These are phyloP conservation scores for Drosophila kikkawai DNA, from an alignment of 1,140 invertebrate genomes.

Conservation along the genomic window DNA sequence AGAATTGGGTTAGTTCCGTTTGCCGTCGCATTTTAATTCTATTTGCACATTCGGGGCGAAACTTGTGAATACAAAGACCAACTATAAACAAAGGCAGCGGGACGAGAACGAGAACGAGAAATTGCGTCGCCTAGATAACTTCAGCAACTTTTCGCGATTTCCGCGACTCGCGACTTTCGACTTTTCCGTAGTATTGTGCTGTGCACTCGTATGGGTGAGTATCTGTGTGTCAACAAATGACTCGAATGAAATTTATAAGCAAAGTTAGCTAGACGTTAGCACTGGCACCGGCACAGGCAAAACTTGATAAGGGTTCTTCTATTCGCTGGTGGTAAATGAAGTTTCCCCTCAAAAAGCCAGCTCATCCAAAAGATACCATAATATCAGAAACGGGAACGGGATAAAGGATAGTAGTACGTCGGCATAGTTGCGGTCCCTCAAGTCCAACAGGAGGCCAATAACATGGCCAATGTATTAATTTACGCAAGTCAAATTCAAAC, in stretches of 20 bases:
- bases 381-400: background rate
- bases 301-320: conserved; percentile 48
- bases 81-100: conserved; percentile 62
- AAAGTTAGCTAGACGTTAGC: conserved; percentile 64
- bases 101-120: conserved; percentile 60
- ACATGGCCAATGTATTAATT: conserved; percentile 77
- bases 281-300: conserved; percentile 31
- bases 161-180: conserved; percentile 60
- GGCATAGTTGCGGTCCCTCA: conserved; percentile 64
- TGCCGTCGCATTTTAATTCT: conserved; percentile 69
- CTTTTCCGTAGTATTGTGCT: conserved; percentile 16
- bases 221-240: conserved; percentile 70
- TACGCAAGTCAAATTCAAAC: conserved; percentile 58
- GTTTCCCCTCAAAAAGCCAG: conserved; percentile 46
- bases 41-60: conserved; percentile 71
- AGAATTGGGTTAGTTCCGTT: conserved; percentile 58
- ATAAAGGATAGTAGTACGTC: background rate
- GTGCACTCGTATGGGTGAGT: conserved; percentile 19
- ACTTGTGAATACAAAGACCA: conserved; percentile 55
- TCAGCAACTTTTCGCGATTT: conserved; percentile 68
- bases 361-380: conserved; percentile 50
- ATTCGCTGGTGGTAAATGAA: conserved; percentile 26
- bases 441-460: conserved; percentile 61
- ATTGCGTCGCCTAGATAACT: conserved; percentile 50
- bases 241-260: conserved; percentile 82